phyloP scores from a whole-genome alignment of 2,797 vertebrate species.

The Sarcophilus harrisii region DNA sequence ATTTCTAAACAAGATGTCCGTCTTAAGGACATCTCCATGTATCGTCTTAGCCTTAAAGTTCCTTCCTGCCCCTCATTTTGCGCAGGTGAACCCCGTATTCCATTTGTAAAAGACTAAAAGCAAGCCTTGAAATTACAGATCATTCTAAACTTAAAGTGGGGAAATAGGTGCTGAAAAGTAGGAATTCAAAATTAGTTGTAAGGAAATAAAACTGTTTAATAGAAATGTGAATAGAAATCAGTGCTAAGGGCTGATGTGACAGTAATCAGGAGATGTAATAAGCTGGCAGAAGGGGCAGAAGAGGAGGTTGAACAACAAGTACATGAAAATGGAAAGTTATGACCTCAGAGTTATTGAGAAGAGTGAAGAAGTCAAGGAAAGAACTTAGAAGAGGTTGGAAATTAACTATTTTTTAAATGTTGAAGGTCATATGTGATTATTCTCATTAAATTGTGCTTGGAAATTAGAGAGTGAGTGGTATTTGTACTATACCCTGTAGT shows the following conservation, averaged over 20 bases:
- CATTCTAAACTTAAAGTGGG: neutral
- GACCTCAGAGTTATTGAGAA: constrained; percentile 6
- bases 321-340: neutral
- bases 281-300: neutral
- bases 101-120: neutral
- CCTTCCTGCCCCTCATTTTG: neutral
- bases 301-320: neutral
- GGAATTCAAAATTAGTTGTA: neutral
- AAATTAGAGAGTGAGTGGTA: constrained; percentile 23
- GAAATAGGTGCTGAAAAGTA: constrained; percentile 30
- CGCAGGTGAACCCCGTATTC: neutral
- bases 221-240: neutral
- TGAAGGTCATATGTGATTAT: neutral
- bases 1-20: neutral
- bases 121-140: neutral
- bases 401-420: constrained; percentile 20
- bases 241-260: neutral
- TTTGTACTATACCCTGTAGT: neutral
- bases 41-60: neutral
- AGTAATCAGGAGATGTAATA: neutral
- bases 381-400: neutral
- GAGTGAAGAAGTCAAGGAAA: constrained; percentile 22
- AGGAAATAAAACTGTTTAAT: neutral
- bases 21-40: neutral
- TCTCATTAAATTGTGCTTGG: constrained; percentile 7